These are phyloP conservation scores for Sycobia sp. DNA, from an alignment of 1,140 invertebrate species.

Conservation along the genomic window DNA sequence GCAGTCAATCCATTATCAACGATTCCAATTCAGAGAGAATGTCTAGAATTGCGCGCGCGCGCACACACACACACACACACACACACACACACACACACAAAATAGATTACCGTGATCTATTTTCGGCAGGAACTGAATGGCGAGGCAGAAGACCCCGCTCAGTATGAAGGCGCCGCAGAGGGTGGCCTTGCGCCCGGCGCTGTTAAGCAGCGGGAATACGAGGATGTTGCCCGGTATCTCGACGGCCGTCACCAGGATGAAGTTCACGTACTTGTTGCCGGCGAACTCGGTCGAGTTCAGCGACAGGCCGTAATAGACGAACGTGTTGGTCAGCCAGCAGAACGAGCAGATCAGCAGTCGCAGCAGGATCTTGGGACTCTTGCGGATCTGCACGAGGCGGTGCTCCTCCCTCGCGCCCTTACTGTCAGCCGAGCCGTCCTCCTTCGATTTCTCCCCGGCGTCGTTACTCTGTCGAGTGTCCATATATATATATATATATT, in stretches of 20 bases:
- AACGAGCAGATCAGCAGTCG: constrained; percentile 69
- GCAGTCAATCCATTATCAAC: too few species aligned
- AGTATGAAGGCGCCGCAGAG: constrained; percentile 66
- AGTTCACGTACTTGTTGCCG: constrained; percentile 74
- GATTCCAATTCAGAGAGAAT: too few species aligned
- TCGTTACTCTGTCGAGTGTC: too few species aligned
- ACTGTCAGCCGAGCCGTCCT: not conserved
- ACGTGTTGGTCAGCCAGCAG: constrained; percentile 72
- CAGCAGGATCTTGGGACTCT: constrained; percentile 53
- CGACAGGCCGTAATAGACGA: constrained; percentile 82
- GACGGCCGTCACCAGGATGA: constrained; percentile 71
- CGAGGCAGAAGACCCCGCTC: constrained; percentile 62
- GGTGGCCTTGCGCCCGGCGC: constrained; percentile 67
- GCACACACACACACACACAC: too few species aligned
- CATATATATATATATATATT: too few species aligned
- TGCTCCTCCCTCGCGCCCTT: not conserved
- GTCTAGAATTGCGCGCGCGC: too few species aligned
- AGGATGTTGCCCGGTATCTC: constrained; percentile 75
- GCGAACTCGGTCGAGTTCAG: constrained; percentile 77
- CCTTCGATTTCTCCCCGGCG: not conserved
- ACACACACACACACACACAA: too few species aligned
- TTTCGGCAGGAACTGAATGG: constrained; percentile 49
- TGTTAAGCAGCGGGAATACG: constrained; percentile 69
- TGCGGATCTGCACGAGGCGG: constrained; percentile 33
- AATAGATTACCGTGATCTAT: constrained; percentile 4